These are phyloP conservation scores for Hiodon tergisus DNA, from an alignment of 2,113 vertebrate species.

Conservation along the genomic window DNA sequence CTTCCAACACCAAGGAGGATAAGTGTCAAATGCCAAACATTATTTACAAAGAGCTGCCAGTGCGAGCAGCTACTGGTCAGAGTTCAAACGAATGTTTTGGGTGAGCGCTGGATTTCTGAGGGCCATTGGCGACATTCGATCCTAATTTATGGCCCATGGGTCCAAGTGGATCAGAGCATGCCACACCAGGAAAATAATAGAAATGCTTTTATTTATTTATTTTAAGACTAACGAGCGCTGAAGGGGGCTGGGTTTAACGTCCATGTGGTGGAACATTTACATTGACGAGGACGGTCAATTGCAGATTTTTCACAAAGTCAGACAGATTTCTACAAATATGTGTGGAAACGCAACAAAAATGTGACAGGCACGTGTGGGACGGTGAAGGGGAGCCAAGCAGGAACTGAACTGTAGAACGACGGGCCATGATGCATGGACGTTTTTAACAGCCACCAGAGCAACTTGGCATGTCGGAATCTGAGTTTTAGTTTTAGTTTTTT, in stretches of 20 bases:
- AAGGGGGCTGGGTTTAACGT: too few relatives aligned
- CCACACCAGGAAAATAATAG: too few relatives aligned
- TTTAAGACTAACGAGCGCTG: too few relatives aligned
- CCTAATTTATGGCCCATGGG: background rate
- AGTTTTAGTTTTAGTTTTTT: conserved; percentile 21
- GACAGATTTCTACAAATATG: too few relatives aligned
- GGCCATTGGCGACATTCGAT: background rate
- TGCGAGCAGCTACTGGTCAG: background rate
- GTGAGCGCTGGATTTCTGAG: background rate
- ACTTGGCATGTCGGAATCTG: conserved; percentile 2
- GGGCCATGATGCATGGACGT: background rate
- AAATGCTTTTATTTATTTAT: too few relatives aligned
- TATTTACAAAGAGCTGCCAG: background rate
- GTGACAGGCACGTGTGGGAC: too few relatives aligned
- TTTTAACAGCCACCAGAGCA: background rate
- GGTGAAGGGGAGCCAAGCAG: too few relatives aligned
- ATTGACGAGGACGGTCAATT: too few relatives aligned
- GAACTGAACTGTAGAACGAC: too few relatives aligned
- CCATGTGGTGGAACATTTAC: too few relatives aligned
- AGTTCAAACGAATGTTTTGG: background rate
- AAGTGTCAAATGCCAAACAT: background rate
- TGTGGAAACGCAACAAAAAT: too few relatives aligned
- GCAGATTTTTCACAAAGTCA: too few relatives aligned
- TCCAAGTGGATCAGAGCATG: background rate
- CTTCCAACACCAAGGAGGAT: background rate